These are phyloP conservation scores for Rhyacophila evoluta DNA, from an alignment of 2,888 invertebrate genomes.

Conservation along the genomic window DNA sequence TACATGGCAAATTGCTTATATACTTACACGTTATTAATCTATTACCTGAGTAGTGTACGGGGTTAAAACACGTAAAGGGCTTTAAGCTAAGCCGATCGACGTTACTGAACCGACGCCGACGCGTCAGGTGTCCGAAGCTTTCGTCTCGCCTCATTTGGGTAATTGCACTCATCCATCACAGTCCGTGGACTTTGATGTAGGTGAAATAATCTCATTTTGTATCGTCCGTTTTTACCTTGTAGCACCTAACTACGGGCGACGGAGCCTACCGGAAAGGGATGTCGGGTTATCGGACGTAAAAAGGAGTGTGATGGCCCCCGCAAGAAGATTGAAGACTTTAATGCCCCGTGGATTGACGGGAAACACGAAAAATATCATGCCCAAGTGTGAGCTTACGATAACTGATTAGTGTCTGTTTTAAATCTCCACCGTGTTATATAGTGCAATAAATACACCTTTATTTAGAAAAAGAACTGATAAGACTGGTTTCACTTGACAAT, in stretches of 20 bases:
- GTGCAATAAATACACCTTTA: no score
- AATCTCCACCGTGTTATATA: no score
- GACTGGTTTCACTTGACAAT: no score
- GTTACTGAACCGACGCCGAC: conserved; percentile 5
- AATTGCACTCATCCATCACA: conserved; percentile 55
- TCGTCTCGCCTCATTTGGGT: conserved; percentile 53
- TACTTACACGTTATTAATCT: neutral
- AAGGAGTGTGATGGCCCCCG: conserved; percentile 6
- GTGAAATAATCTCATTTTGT: conserved; percentile 55
- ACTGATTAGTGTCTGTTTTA: neutral
- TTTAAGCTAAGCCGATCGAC: neutral
- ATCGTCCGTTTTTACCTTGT: conserved; percentile 55
- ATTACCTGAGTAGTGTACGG: neutral
- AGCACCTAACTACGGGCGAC: conserved; percentile 43
- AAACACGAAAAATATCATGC: conserved; percentile 18
- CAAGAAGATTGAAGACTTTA: conserved; percentile 53
- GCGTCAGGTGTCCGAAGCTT: conserved; percentile 50
- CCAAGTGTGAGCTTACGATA: neutral
- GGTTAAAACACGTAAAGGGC: neutral
- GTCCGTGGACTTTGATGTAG: conserved; percentile 54
- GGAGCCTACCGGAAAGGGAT: neutral
- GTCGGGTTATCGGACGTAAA: conserved; percentile 11
- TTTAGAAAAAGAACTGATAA: no score
- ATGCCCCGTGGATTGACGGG: conserved; percentile 35
- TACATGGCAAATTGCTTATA: no score